phyloP scores from a whole-genome alignment of 2,888 invertebrate species.

The Chesias legatella region DNA sequence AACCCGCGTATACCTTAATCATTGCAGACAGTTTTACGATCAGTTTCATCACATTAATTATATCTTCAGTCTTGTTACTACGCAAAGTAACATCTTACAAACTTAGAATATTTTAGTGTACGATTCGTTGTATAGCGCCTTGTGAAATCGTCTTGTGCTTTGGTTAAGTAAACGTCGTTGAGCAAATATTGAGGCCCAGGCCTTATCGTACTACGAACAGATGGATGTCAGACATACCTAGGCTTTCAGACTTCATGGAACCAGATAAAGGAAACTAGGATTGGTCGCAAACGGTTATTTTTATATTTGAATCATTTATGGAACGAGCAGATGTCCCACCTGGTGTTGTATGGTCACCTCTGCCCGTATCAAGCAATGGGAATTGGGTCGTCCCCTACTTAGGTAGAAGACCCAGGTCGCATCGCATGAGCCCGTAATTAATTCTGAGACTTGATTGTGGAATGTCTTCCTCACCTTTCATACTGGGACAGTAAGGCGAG shows the following conservation, averaged over 20 bases:
- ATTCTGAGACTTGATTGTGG: no score
- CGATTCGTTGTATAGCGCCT: constrained; percentile 19
- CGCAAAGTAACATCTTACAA: constrained; percentile 15
- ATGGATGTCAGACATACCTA: constrained; percentile 10
- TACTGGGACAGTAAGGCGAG: no score
- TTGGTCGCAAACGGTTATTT: neutral
- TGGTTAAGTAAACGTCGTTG: constrained; percentile 19
- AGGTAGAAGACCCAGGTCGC: no score
- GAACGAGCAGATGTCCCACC: no score
- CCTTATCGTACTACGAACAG: constrained; percentile 17
- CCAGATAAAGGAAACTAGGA: constrained; percentile 1
- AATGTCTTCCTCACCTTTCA: no score
- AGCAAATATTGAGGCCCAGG: constrained; percentile 20
- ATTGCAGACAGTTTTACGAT: constrained; percentile 6
- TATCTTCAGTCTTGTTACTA: constrained; percentile 4
- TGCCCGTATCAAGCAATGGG: no score
- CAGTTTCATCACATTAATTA: constrained; percentile 5
- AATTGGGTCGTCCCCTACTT: no score
- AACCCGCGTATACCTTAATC: neutral
- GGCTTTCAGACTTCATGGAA: constrained; percentile 1
- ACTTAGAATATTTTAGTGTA: constrained; percentile 26
- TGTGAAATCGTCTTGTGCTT: constrained; percentile 28
- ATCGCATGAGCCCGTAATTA: no score
- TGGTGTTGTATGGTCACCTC: no score
- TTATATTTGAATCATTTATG: no score